A percentile compares a stretch with the other conserved stretches of the same genome.
Conservation (phyloP, 1,140 invertebrate species). For the Tetragnatha versicolor region DNA sequence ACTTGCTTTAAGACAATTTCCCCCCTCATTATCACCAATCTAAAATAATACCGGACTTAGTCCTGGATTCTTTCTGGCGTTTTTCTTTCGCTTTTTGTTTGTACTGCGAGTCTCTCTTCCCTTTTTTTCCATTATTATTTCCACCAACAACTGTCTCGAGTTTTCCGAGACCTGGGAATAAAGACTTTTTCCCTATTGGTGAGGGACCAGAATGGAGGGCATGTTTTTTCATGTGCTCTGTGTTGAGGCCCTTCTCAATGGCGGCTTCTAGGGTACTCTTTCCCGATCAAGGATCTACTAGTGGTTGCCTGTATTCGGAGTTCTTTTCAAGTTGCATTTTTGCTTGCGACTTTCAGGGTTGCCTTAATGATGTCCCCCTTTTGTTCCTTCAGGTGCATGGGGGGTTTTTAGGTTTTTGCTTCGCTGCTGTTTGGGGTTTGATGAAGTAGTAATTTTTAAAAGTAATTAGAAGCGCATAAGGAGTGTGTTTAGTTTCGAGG, state of each 20-base stretch:
- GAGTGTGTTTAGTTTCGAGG: too few species aligned
- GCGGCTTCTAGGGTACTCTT: constrained; percentile 13
- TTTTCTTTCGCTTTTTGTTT: constrained; percentile 34
- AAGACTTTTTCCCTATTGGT: not conserved
- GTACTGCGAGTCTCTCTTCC: constrained; percentile 15
- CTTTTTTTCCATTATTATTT: constrained; percentile 7
- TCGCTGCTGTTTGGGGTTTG: too few species aligned
- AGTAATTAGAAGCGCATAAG: too few species aligned
- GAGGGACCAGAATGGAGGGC: not conserved
- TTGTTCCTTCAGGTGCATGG: too few species aligned
- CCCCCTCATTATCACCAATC: constrained; percentile 52
- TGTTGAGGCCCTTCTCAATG: constrained; percentile 13
- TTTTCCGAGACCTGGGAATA: constrained; percentile 21
- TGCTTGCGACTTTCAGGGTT: constrained; percentile 3
- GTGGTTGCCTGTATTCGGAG: constrained; percentile 23
- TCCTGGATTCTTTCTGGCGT: constrained; percentile 16
- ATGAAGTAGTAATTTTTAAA: too few species aligned
- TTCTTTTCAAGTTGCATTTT: constrained; percentile 7
- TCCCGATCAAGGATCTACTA: constrained; percentile 38
- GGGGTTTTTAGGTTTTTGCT: too few species aligned
- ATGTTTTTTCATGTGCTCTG: constrained; percentile 23
- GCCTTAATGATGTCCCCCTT: not conserved
- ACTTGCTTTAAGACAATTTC: constrained; percentile 53
- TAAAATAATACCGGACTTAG: constrained; percentile 52
- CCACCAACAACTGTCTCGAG: constrained; percentile 22